Evolutionary conservation across 1,140 invertebrate species (phyloP).

Genomic region (Mercenaria mercenaria): DNA sequence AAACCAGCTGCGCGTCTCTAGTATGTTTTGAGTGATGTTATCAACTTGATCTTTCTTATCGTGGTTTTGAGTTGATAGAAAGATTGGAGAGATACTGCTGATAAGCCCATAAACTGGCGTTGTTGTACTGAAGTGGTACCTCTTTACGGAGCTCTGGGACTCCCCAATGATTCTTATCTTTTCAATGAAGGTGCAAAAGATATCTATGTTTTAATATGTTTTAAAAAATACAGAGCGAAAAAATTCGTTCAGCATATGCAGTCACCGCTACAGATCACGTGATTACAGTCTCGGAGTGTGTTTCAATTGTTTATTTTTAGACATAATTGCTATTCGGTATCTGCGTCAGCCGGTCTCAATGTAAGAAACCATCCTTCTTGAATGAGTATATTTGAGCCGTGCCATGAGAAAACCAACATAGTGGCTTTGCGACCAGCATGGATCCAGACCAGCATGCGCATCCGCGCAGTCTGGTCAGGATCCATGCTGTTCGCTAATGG

Average conservation of each 20-base stretch:
- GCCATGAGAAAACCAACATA: too few relatives aligned
- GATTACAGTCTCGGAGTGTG: neutral
- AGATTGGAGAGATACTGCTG: neutral
- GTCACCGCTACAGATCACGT: neutral
- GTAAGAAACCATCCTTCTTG: neutral
- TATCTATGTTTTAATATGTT: neutral
- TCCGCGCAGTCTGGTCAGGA: too few relatives aligned
- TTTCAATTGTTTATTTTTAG: too few relatives aligned
- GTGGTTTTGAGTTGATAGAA: constrained; percentile 8
- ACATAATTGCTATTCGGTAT: neutral
- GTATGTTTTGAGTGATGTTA: constrained; percentile 37
- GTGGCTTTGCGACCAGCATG: too few relatives aligned
- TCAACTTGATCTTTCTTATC: constrained; percentile 33
- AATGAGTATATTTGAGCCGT: neutral
- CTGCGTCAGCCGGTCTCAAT: neutral
- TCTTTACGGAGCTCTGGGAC: constrained; percentile 1
- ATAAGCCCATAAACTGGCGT: constrained; percentile 20
- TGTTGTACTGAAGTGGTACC: constrained; percentile 25
- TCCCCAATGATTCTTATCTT: constrained; percentile 12
- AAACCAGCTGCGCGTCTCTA: constrained; percentile 39
- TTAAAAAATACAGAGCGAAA: neutral
- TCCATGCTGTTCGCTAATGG: too few relatives aligned
- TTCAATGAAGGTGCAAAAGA: constrained; percentile 40
- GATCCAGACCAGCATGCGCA: too few relatives aligned
- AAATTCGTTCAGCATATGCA: neutral